Conservation (phyloP, 2,888 invertebrate genomes). For the Phrixothrix hirtus region DNA sequence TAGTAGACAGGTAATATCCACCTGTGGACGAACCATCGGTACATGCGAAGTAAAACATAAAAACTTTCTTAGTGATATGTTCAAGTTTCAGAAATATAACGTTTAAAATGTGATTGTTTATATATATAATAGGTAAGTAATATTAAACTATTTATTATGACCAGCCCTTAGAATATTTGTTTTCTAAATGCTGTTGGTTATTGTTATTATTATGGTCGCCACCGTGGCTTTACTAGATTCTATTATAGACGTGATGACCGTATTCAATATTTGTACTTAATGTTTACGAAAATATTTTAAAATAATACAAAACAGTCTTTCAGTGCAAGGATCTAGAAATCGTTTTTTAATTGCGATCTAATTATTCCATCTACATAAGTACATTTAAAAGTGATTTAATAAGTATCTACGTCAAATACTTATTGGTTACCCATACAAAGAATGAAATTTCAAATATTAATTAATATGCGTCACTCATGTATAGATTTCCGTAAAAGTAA, state of each 20-base stretch:
- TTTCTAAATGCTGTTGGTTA: slow-evolving; percentile 22
- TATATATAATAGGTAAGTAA: slow-evolving; percentile 15
- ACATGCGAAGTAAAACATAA: slow-evolving; percentile 25
- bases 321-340: too few species aligned
- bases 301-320: too few species aligned
- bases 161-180: neutral
- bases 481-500: slow-evolving; percentile 22
- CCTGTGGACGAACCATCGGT: slow-evolving; percentile 33
- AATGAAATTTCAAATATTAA: slow-evolving; percentile 13
- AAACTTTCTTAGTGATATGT: slow-evolving; percentile 22
- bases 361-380: neutral
- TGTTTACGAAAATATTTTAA: too few species aligned
- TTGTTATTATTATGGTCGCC: slow-evolving; percentile 45
- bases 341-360: neutral
- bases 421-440: slow-evolving; percentile 1
- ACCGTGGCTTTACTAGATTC: slow-evolving; percentile 45
- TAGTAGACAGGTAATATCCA: slow-evolving; percentile 31
- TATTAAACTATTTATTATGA: neutral
- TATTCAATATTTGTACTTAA: neutral
- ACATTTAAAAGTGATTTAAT: neutral
- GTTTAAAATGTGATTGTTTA: slow-evolving; percentile 16
- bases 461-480: slow-evolving; percentile 18
- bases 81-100: slow-evolving; percentile 13
- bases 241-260: neutral
- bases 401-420: neutral